Percentiles rank a stretch among this genome's conserved stretches.
phyloP scores from a whole-genome alignment of 2,113 vertebrate species.

The Eubucco bourcierii region DNA sequence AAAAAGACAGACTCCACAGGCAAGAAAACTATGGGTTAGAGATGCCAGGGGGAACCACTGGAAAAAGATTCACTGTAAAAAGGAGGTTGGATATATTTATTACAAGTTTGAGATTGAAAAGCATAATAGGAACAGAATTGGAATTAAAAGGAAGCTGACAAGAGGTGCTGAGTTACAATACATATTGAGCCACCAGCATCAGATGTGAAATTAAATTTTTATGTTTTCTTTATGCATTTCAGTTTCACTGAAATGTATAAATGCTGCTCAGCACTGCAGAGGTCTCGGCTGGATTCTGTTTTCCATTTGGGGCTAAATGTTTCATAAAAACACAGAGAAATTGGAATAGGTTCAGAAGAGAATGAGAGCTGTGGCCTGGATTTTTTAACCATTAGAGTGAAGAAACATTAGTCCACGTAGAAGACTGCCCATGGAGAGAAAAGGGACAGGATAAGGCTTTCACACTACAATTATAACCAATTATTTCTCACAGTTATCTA shows the following conservation, averaged over 20 bases:
- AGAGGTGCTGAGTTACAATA: background rate
- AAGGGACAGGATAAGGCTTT: background rate
- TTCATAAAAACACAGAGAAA: background rate
- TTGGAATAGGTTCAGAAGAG: background rate
- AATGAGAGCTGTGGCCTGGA: background rate
- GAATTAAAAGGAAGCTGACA: background rate
- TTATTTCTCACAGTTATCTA: background rate
- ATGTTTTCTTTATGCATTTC: background rate
- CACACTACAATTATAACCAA: background rate
- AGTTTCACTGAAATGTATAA: background rate
- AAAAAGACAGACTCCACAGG: background rate
- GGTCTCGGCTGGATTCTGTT: background rate
- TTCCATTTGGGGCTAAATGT: background rate
- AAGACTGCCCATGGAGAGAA: background rate
- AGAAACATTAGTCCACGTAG: background rate
- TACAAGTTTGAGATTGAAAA: slow-evolving; percentile 1
- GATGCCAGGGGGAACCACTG: background rate
- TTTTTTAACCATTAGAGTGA: background rate
- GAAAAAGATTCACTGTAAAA: background rate
- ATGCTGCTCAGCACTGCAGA: background rate
- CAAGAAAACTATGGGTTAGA: slow-evolving; percentile 7
- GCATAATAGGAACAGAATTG: background rate
- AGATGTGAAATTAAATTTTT: background rate
- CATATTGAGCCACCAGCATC: background rate
- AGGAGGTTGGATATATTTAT: background rate